A percentile compares a stretch with the other conserved stretches of the same genome.
phyloP scores from a whole-genome alignment of 2,797 vertebrate genomes.

The Melanotaenia pygmaea region DNA sequence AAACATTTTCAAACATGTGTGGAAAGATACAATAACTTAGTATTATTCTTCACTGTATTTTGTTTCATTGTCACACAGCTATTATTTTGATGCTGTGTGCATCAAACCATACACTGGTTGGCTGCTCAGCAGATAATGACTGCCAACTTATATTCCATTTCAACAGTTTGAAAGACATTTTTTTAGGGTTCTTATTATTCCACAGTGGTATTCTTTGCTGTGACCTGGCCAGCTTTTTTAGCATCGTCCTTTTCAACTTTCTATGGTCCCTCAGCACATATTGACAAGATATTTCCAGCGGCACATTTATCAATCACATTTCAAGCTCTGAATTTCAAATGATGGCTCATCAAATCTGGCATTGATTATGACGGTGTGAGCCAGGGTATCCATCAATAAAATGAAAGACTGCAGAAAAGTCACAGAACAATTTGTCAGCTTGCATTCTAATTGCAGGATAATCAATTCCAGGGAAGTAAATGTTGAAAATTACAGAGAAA shows the following conservation, averaged over 20 bases:
- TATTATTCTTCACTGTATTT: slow-evolving; percentile 52
- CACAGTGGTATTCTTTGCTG: slow-evolving; percentile 27
- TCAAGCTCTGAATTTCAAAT: slow-evolving; percentile 49
- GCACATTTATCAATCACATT: slow-evolving; percentile 63
- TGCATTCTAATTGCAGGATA: slow-evolving; percentile 57
- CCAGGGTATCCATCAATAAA: slow-evolving; percentile 56
- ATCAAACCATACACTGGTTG: slow-evolving; percentile 44
- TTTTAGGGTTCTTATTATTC: slow-evolving; percentile 43
- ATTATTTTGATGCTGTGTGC: slow-evolving; percentile 52
- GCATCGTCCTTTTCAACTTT: slow-evolving; percentile 25
- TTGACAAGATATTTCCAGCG: slow-evolving; percentile 39
- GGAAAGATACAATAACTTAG: slow-evolving; percentile 26
- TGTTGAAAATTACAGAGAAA: not conserved
- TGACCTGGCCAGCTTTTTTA: slow-evolving; percentile 22
- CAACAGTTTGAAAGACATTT: slow-evolving; percentile 31
- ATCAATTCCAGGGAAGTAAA: slow-evolving; percentile 48
- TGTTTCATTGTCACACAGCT: slow-evolving; percentile 64
- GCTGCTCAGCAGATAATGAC: slow-evolving; percentile 58
- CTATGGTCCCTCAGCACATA: slow-evolving; percentile 8
- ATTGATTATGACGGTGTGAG: slow-evolving; percentile 60
- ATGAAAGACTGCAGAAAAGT: slow-evolving; percentile 50
- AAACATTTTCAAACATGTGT: slow-evolving; percentile 29
- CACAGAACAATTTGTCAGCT: slow-evolving; percentile 32
- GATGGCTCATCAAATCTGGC: slow-evolving; percentile 55
- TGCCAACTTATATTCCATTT: slow-evolving; percentile 53